A percentile compares a stretch with the other conserved stretches of the same genome.
Conservation (phyloP, 2,113 vertebrate species). For the Aptenodytes patagonicus region DNA sequence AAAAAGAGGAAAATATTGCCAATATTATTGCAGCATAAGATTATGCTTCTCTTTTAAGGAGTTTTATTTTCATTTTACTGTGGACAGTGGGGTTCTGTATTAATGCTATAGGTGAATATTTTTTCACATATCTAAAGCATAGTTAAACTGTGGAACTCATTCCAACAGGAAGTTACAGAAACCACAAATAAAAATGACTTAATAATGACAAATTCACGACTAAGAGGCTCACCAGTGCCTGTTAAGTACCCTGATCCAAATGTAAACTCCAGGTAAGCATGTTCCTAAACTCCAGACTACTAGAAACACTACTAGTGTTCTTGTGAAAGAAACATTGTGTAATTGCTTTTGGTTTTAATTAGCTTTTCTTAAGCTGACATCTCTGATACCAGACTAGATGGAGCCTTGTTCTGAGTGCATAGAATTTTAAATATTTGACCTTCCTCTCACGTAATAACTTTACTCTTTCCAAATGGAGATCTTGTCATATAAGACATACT, state of each 20-base stretch:
- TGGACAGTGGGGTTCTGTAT: not conserved
- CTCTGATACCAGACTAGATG: not conserved
- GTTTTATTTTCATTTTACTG: not conserved
- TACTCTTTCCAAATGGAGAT: not conserved
- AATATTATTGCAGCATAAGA: not conserved
- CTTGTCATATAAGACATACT: not conserved
- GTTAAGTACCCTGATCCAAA: not conserved
- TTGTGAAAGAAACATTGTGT: not conserved
- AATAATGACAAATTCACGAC: not conserved
- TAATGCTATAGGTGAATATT: not conserved
- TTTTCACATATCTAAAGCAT: not conserved
- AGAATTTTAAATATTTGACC: not conserved
- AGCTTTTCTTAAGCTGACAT: not conserved
- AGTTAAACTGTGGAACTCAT: not conserved
- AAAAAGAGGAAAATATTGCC: not conserved
- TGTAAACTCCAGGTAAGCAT: not conserved
- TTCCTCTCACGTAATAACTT: not conserved
- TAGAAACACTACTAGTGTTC: not conserved
- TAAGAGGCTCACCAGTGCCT: not conserved
- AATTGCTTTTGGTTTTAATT: not conserved
- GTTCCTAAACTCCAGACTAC: not conserved
- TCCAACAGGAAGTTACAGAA: not conserved
- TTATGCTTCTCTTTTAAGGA: not conserved
- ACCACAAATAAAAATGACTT: not conserved
- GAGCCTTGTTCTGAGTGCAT: not conserved